Base-by-base conservation (phyloP, 2,888 invertebrate species). In the Drymonia ruficornis region DNA sequence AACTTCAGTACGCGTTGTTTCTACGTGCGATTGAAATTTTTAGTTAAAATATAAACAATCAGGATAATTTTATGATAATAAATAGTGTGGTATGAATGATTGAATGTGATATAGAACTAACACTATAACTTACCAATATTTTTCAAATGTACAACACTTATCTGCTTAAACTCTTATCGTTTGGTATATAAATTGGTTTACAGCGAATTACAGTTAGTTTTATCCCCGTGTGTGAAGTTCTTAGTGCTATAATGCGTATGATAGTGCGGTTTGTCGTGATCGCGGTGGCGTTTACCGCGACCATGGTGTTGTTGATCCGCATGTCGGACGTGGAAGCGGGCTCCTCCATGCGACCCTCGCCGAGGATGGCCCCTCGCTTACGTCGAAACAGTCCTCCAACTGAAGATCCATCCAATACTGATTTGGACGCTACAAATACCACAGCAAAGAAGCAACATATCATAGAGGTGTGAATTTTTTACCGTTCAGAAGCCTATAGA, bases 171-270 rank as follows among this genome's bases (percentile, higher is more conserved):
- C 13, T 12, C 36, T 36, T 36, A 36, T 36, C n/a, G n/a, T n/a
- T 36, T 36, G 13, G n/a, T 38, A 38, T 15, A 42, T 18, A 42
- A 42, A 42, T 8, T 42, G 11, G 11, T 18, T 18, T 18, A 8
- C 42, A 6, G 23, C 19, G 11, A 28, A 0, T 45, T 2, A 28
- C 15, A 1, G n/a, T n/a, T 45, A 12, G 9, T 2, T 28, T 28
- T n/a, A 9, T 28, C 9, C 9, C 15, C 8, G 13, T 28, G n/a
- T 2, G n/a, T 45, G 55, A 56, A 55, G 54, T 61, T 48, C 43
- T 43, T 58, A 31, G 47, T 34, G 45, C 50, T 36, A 70, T 13
- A 58, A 88, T 88, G 87, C 84, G 83, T 63, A 64, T 73, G 56
- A 47, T 74, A 11, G 55, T 77, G 18, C 83, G 86, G 50, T 72